A percentile compares a stretch with the other conserved stretches of the same genome.
phyloP scores from a whole-genome alignment of 2,888 invertebrate genomes.

The Cheilosia impressa region DNA sequence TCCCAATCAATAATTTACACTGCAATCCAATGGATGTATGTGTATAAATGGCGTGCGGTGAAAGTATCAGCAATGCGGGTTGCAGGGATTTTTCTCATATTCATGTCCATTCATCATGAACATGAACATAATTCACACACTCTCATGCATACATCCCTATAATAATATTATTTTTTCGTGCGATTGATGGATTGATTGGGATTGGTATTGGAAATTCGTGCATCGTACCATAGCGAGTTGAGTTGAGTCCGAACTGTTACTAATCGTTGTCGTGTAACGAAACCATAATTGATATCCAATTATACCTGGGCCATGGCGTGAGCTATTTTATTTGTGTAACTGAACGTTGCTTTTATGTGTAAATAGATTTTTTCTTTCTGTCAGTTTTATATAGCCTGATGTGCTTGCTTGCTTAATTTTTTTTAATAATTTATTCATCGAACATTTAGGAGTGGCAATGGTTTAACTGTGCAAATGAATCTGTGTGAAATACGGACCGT shows the following conservation, averaged over 20 bases:
- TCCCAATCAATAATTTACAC: constrained; percentile 46
- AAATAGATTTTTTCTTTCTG: too few species aligned
- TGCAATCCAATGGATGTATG: not conserved
- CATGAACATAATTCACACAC: not conserved
- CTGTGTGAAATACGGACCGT: too few species aligned
- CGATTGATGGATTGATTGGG: constrained; percentile 56
- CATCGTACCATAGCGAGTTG: constrained; percentile 2
- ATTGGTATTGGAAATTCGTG: constrained; percentile 60
- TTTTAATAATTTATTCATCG: too few species aligned
- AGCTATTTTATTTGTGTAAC: not conserved
- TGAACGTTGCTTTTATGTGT: too few species aligned
- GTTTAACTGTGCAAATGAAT: too few species aligned
- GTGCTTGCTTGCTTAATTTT: too few species aligned
- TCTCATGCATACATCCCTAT: not conserved
- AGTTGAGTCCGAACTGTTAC: constrained; percentile 39
- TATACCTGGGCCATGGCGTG: constrained; percentile 19
- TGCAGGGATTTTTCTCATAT: constrained; percentile 34
- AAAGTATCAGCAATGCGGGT: constrained; percentile 10
- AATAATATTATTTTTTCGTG: not conserved
- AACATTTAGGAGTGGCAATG: too few species aligned
- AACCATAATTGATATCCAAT: constrained; percentile 53
- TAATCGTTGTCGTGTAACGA: constrained; percentile 56
- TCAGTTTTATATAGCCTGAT: too few species aligned
- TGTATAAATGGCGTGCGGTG: not conserved
- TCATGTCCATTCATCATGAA: constrained; percentile 49